Conservation (phyloP, 2,797 vertebrate species). For the Amblyraja radiata region DNA sequence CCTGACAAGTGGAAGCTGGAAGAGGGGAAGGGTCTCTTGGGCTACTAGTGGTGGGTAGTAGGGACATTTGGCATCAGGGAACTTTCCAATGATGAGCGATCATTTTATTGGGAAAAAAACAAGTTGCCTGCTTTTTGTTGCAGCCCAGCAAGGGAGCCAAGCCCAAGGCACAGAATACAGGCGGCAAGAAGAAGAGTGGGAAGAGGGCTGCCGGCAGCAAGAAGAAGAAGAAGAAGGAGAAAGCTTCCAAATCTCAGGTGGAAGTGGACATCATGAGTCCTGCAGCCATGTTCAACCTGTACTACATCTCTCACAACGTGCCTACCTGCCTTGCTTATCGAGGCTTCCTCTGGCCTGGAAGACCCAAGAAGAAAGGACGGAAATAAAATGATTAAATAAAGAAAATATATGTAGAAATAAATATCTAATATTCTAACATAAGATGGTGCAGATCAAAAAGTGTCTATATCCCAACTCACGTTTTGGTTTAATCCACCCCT, state of each 20-base stretch:
- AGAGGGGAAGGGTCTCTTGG: not conserved
- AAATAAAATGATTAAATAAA: slow-evolving; percentile 41
- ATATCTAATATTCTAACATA: slow-evolving; percentile 1
- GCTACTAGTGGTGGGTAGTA: not conserved
- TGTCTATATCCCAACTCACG: too few relatives aligned
- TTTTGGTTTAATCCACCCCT: not conserved
- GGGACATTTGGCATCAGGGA: too few relatives aligned
- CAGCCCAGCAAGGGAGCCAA: slow-evolving; percentile 61
- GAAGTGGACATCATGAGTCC: slow-evolving; percentile 67
- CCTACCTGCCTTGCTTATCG: slow-evolving; percentile 64
- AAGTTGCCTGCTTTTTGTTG: slow-evolving; percentile 42
- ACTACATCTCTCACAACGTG: slow-evolving; percentile 78
- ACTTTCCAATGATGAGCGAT: not conserved
- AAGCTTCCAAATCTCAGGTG: slow-evolving; percentile 42
- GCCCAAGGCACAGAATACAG: slow-evolving; percentile 50
- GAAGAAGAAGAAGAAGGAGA: slow-evolving; percentile 53
- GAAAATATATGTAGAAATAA: slow-evolving; percentile 30
- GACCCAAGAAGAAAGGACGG: slow-evolving; percentile 60
- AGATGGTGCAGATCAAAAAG: not conserved
- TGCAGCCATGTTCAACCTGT: slow-evolving; percentile 70
- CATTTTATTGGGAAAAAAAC: not conserved
- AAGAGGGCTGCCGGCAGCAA: not conserved
- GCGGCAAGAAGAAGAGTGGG: slow-evolving; percentile 51
- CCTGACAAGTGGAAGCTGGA: too few relatives aligned
- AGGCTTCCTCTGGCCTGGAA: slow-evolving; percentile 67